Base-by-base conservation (phyloP, 2,888 invertebrate species). In the Dendrolimus houi region DNA sequence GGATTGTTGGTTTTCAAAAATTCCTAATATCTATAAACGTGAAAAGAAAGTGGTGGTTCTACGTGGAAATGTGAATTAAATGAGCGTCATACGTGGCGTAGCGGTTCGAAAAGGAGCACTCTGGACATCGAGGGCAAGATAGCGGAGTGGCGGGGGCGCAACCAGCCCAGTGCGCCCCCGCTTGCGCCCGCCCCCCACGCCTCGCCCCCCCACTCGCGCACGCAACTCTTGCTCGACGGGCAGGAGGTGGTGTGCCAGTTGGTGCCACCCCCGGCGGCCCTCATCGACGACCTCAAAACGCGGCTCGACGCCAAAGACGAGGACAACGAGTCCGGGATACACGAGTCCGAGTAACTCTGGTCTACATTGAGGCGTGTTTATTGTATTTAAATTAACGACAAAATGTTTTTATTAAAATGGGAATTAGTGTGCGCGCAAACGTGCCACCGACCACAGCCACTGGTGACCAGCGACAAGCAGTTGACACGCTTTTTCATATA, bases 91-190 rank as follows among this genome's bases (percentile, higher is more conserved):
- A 47, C 12, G 12, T 12, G 47, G 47, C 63, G 70, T 70, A 87
- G 89, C 71, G 89, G 86, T 53, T 88, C 87, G 62, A 89, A 88
- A 77, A 87, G 88, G 71, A 87, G 86, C 79, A 90, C 89, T 69
- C 84, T 90, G 65, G 89, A 90, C 85, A 85, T 90, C 85, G 89
- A 90, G 79, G 89, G 88, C 67, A 89, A 88, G 85, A 85, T 89
- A 60, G 88, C 85, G 62, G 83, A 84, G 82, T 87, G 87, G 88
- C 83, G 87, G 29, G 56, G 58, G 54, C 57, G 57, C 58, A 56
- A 56, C 29, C 55, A 55, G 40, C 42, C 41, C 17, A 41, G 54
- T 52, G 57, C 41, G 58, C 56, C 56, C 40, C 17, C 58, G 53
- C 52, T 53, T 58, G 62, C 57, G 57, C 56, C 42, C 58, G 58